phyloP scores from a whole-genome alignment of 1,140 invertebrate genomes.

The Drosophila prosaltans region DNA sequence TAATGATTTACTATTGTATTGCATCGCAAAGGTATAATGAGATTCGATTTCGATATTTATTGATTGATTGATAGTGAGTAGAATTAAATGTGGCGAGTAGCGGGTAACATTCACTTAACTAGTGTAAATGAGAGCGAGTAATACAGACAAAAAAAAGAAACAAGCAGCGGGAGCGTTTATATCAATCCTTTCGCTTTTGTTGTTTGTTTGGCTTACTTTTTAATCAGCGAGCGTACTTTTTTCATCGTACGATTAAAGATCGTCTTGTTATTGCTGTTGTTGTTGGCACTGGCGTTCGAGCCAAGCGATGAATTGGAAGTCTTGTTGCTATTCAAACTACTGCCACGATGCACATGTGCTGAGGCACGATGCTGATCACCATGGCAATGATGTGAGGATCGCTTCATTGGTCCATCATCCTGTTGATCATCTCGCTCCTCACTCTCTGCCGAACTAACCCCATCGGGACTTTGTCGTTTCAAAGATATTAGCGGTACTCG shows the following conservation, averaged over 20 bases:
- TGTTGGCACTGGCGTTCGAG: conserved; percentile 48
- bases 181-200: conserved; percentile 38
- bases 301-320: conserved; percentile 72
- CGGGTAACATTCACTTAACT: conserved; percentile 44
- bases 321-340: conserved; percentile 70
- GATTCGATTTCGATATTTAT: conserved; percentile 46
- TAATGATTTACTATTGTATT: background rate
- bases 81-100: conserved; percentile 52
- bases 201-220: conserved; percentile 84
- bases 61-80: conserved; percentile 35
- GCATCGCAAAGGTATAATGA: conserved; percentile 34
- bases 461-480: conserved; percentile 74
- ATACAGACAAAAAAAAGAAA: background rate
- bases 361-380: conserved; percentile 68
- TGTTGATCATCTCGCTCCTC: conserved; percentile 66
- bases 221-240: conserved; percentile 88
- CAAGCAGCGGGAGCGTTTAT: conserved; percentile 44
- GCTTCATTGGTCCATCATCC: conserved; percentile 1
- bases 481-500: conserved; percentile 19
- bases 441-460: conserved; percentile 77
- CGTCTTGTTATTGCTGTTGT: conserved; percentile 83
- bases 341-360: conserved; percentile 77
- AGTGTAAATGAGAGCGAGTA: conserved; percentile 26
- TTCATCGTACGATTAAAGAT: conserved; percentile 89
- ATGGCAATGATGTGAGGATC: conserved; percentile 26